Evolutionary conservation across 1,140 invertebrate species (phyloP).

Genomic region (Venustaconcha ellipsiformis): DNA sequence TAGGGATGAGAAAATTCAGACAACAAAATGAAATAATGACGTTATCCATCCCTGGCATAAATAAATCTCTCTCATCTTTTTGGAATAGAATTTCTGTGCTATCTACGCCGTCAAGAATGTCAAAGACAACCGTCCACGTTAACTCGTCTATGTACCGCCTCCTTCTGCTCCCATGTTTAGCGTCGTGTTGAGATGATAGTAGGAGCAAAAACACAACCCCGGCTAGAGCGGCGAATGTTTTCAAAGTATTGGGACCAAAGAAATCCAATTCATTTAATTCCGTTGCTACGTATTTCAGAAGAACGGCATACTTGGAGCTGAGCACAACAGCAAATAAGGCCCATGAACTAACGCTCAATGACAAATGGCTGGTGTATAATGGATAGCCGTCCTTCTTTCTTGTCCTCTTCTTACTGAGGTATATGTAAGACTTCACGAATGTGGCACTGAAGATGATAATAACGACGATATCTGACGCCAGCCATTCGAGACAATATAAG

Average conservation of each 20-base stretch:
- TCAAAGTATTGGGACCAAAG: constrained; percentile 72
- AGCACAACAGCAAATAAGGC: constrained; percentile 71
- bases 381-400: too few species aligned
- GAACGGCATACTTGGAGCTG: constrained; percentile 70
- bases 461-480: constrained; percentile 25
- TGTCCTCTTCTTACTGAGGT: too few species aligned
- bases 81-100: constrained; percentile 67
- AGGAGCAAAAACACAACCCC: constrained; percentile 73
- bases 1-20: constrained; percentile 74
- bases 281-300: constrained; percentile 69
- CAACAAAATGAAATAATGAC: constrained; percentile 70
- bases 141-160: constrained; percentile 69
- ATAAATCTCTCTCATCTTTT: constrained; percentile 46
- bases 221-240: constrained; percentile 69
- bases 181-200: constrained; percentile 72
- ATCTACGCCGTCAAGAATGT: constrained; percentile 73
- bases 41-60: constrained; percentile 67
- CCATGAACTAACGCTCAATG: constrained; percentile 66
- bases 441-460: constrained; percentile 14
- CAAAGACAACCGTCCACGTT: constrained; percentile 63
- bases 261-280: constrained; percentile 58
- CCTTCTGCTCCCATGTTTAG: constrained; percentile 63
- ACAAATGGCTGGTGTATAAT: too few species aligned
- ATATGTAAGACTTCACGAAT: constrained; percentile 12
- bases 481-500: constrained; percentile 5